These are phyloP conservation scores for Rhogogaster chlorosoma DNA, from an alignment of 2,888 invertebrate genomes.

Conservation along the genomic window DNA sequence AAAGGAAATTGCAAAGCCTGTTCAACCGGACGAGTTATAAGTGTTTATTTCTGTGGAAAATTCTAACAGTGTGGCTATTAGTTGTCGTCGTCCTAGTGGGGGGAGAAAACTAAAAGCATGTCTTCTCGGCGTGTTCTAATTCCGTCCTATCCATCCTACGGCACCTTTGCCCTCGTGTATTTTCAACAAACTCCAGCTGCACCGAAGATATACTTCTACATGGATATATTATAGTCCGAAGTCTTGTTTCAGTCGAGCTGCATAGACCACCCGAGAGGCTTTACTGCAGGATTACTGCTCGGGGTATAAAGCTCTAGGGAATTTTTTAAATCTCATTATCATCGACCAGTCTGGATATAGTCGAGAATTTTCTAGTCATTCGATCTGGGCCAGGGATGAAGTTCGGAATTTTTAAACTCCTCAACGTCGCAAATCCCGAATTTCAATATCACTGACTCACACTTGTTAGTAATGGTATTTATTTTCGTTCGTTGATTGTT, in stretches of 20 bases:
- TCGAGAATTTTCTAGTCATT: not conserved
- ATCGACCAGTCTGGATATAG: not conserved
- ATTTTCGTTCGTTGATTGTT: too few relatives aligned
- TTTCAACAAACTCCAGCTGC: conserved; percentile 45
- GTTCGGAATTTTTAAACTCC: too few relatives aligned
- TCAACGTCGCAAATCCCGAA: too few relatives aligned
- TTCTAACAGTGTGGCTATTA: not conserved
- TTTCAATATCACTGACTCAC: too few relatives aligned
- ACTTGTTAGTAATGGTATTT: too few relatives aligned
- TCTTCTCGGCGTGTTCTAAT: conserved; percentile 33
- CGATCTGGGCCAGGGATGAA: not conserved
- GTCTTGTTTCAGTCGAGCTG: not conserved
- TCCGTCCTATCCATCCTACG: conserved; percentile 33
- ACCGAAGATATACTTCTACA: conserved; percentile 5
- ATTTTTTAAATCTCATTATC: not conserved
- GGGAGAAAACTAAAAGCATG: not conserved
- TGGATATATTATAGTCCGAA: not conserved
- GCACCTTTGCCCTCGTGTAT: conserved; percentile 43
- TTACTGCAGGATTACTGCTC: not conserved
- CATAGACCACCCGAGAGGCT: conserved; percentile 23
- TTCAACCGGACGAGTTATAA: not conserved
- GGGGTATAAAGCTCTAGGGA: not conserved
- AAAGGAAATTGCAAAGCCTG: not conserved
- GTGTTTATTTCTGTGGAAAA: not conserved
- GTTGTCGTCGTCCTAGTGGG: too few relatives aligned